Percentiles rank a stretch among this genome's conserved stretches.
Evolutionary conservation across 2,797 vertebrate species (phyloP).

Genomic region (Brachyalestes nurse): DNA sequence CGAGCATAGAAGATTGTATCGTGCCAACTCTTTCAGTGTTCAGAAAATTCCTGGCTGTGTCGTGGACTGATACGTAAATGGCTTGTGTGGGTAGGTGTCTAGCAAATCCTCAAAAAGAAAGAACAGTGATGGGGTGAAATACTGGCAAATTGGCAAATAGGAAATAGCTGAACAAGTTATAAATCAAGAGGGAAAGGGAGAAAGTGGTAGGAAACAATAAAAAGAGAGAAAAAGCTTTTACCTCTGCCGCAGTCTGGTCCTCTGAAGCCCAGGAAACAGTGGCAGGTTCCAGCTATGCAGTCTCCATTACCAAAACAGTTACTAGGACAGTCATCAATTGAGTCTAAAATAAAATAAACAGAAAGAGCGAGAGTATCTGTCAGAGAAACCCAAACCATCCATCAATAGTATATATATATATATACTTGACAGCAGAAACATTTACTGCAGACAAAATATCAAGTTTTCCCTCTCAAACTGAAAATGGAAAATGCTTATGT

Average conservation of each 20-base stretch:
- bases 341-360: constrained; percentile 82
- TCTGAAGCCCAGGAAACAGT: constrained; percentile 95
- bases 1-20: neutral
- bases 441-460: no score
- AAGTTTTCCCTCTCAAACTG: neutral
- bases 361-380: constrained; percentile 12
- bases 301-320: constrained; percentile 98
- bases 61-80: neutral
- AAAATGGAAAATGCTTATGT: neutral
- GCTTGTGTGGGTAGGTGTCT: neutral
- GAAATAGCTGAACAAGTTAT: neutral
- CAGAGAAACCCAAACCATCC: constrained; percentile 4
- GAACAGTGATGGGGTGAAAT: neutral
- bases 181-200: neutral
- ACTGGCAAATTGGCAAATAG: neutral
- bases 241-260: constrained; percentile 96
- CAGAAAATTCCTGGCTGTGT: neutral
- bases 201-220: neutral
- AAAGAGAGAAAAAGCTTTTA: constrained; percentile 66
- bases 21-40: neutral
- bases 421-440: no score
- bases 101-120: neutral
- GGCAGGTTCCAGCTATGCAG: constrained; percentile 92
- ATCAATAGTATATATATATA: constrained; percentile 1
- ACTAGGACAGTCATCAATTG: constrained; percentile 96